Conservation (phyloP, 2,888 invertebrate genomes). For the Ecdyonurus torrentis region DNA sequence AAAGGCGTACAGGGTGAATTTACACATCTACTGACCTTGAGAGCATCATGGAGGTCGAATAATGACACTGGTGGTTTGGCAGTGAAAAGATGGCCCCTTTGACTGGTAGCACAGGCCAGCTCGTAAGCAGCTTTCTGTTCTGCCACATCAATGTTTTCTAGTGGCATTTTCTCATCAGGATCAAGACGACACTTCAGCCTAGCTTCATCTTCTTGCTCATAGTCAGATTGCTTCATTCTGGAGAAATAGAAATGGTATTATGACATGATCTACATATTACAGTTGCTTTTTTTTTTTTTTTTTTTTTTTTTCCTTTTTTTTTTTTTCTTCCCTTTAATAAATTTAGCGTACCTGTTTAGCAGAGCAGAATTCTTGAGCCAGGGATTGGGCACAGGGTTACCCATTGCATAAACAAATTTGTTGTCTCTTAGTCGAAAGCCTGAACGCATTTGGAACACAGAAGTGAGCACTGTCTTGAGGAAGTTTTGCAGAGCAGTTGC, state of each 20-base stretch:
- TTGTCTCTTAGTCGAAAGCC: conserved; percentile 59
- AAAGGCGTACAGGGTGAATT: too few relatives aligned
- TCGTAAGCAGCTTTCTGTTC: background rate
- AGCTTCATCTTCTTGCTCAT: too few relatives aligned
- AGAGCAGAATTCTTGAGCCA: conserved; percentile 57
- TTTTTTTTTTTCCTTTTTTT: too few relatives aligned
- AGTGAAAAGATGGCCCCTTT: background rate
- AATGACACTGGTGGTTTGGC: background rate
- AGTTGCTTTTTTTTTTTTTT: too few relatives aligned
- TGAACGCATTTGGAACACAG: conserved; percentile 62
- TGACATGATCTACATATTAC: too few relatives aligned
- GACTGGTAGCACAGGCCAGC: background rate
- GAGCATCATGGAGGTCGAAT: background rate
- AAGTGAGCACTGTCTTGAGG: conserved; percentile 63
- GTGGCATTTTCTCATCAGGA: background rate
- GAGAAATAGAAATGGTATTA: too few relatives aligned
- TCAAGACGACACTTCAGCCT: too few relatives aligned
- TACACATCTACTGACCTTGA: background rate
- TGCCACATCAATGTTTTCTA: background rate
- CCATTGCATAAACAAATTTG: conserved; percentile 63
- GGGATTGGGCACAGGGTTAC: conserved; percentile 60
- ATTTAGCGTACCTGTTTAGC: conserved; percentile 26
- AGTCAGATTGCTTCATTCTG: too few relatives aligned
- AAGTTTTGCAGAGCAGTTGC: conserved; percentile 51
- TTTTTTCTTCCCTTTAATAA: too few relatives aligned